phyloP scores from a whole-genome alignment of 2,797 vertebrate genomes.

The Xenopus petersii region DNA sequence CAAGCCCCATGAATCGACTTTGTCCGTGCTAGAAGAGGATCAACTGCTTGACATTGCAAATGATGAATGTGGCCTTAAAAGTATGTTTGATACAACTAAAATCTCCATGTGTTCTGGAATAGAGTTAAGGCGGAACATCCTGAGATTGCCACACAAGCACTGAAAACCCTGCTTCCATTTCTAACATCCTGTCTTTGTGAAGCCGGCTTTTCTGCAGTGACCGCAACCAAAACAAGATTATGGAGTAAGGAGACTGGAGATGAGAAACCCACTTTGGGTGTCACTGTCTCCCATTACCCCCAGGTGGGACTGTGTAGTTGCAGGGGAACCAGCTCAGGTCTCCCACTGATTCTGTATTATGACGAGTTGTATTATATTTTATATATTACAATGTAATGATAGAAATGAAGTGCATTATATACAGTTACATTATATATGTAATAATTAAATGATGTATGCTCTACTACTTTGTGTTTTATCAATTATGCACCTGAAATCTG shows the following conservation, averaged over 20 bases:
- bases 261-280: background rate
- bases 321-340: background rate
- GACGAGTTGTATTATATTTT: background rate
- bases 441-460: too few relatives aligned
- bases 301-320: background rate
- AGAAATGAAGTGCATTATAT: too few relatives aligned
- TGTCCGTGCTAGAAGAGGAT: too few relatives aligned
- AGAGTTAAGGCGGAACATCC: slow-evolving; percentile 11
- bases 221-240: background rate
- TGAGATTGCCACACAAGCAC: slow-evolving; percentile 10
- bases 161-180: slow-evolving; percentile 1
- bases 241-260: background rate
- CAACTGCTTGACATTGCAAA: too few relatives aligned
- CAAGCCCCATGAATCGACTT: too few relatives aligned
- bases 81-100: background rate
- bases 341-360: background rate
- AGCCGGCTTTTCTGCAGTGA: background rate
- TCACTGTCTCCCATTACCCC: background rate
- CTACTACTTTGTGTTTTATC: too few relatives aligned
- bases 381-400: too few relatives aligned
- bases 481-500: too few relatives aligned
- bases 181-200: too few relatives aligned
- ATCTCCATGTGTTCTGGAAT: slow-evolving; percentile 2
- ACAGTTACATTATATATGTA: too few relatives aligned
- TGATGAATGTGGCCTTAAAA: too few relatives aligned